These are phyloP conservation scores for Struthidea cinerea DNA, from an alignment of 2,113 vertebrate species.

Conservation along the genomic window DNA sequence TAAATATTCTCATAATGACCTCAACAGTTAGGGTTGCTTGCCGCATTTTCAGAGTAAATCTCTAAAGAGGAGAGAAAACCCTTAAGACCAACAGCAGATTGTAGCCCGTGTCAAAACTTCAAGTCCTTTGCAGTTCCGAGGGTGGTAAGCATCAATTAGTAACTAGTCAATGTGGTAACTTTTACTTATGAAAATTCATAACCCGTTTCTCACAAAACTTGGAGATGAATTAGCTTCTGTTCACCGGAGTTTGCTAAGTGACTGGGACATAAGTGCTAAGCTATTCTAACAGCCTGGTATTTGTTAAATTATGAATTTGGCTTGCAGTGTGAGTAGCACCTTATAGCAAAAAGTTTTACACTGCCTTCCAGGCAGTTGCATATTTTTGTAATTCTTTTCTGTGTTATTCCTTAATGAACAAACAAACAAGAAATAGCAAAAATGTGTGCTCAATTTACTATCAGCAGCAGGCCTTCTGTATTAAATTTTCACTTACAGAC, in stretches of 20 bases:
- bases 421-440: neutral
- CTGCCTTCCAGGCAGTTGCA: neutral
- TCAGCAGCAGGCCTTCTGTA: neutral
- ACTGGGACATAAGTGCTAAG: neutral
- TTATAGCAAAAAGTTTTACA: neutral
- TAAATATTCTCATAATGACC: neutral
- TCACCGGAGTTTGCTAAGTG: neutral
- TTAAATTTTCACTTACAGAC: neutral
- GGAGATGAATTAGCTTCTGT: neutral
- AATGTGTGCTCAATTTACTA: neutral
- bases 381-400: neutral
- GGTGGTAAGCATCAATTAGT: neutral
- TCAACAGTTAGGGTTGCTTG: neutral
- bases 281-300: neutral
- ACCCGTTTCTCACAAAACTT: rapidly evolving
- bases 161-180: neutral
- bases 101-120: neutral
- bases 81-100: neutral
- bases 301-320: neutral
- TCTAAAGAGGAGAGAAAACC: neutral
- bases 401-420: neutral
- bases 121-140: neutral
- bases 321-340: neutral
- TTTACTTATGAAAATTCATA: neutral
- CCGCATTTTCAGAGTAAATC: neutral